Conservation (phyloP, 2,113 vertebrate genomes). For the Petrocephalus microphthalmus region DNA sequence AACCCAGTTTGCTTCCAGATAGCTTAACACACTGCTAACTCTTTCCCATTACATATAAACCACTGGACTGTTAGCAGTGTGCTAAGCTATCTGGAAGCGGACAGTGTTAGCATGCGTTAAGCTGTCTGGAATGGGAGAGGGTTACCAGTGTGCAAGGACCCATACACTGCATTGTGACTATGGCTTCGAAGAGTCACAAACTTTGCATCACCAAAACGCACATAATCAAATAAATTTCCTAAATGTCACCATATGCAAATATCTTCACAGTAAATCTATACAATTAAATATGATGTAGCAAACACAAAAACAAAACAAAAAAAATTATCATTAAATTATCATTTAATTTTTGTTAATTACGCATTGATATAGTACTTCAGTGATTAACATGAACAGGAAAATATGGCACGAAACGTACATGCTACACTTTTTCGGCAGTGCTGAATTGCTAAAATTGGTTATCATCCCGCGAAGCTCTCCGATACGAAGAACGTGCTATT, state of each 20-base stretch:
- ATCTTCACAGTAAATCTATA: neutral
- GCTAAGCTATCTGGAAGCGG: neutral
- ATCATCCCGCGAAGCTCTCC: neutral
- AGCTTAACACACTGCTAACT: too few relatives aligned
- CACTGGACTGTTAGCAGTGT: too few relatives aligned
- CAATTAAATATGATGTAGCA: neutral
- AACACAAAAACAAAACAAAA: neutral
- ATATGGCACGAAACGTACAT: neutral
- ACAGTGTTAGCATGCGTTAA: neutral
- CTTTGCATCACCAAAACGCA: neutral
- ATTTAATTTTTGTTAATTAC: neutral
- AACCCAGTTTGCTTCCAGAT: neutral
- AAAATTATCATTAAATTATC: neutral
- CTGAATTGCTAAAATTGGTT: neutral
- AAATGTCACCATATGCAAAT: neutral
- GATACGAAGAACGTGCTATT: neutral
- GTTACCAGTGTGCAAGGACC: neutral
- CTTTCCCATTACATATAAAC: too few relatives aligned
- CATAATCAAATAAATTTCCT: slow-evolving; percentile 5
- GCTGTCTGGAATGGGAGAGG: neutral
- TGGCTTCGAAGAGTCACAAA: neutral
- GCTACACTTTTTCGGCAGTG: neutral
- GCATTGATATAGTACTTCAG: neutral
- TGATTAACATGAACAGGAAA: neutral
- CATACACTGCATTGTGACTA: neutral